Percentiles rank a stretch among this genome's conserved stretches.
These are phyloP conservation scores for Pelecanus crispus DNA, from an alignment of 2,113 vertebrate species.

Conservation along the genomic window DNA sequence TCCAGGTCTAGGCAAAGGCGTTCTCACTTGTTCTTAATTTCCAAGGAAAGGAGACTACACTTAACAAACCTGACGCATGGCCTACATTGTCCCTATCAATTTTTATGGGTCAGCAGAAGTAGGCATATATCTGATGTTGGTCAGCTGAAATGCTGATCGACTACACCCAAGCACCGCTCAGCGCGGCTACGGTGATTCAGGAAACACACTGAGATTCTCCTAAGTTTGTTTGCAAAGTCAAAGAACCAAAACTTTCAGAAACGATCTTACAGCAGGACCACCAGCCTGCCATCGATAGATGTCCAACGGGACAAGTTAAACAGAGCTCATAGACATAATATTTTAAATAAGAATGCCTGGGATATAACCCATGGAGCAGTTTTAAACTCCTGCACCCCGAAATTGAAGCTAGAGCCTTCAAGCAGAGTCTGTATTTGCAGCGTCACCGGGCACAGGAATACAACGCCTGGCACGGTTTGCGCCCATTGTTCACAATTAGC, in stretches of 20 bases:
- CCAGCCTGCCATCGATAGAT: neutral
- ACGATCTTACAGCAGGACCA: neutral
- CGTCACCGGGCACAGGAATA: neutral
- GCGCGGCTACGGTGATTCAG: fast-evolving
- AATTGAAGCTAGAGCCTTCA: neutral
- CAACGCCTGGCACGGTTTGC: neutral
- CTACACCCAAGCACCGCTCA: fast-evolving
- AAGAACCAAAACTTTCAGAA: neutral
- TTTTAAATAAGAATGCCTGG: neutral
- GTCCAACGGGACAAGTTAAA: neutral
- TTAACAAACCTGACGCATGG: neutral
- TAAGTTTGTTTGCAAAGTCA: neutral
- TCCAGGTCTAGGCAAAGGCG: neutral
- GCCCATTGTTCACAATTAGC: neutral
- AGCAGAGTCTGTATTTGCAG: neutral
- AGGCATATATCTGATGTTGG: neutral
- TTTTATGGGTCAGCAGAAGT: neutral
- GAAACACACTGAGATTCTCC: neutral
- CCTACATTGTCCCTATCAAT: neutral
- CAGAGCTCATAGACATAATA: neutral
- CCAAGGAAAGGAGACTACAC: neutral
- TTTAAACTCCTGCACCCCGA: neutral
- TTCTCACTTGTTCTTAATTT: neutral
- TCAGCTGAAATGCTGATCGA: neutral
- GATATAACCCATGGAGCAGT: neutral